phyloP scores from a whole-genome alignment of 1,140 invertebrate species.

The Sycobia sp. region DNA sequence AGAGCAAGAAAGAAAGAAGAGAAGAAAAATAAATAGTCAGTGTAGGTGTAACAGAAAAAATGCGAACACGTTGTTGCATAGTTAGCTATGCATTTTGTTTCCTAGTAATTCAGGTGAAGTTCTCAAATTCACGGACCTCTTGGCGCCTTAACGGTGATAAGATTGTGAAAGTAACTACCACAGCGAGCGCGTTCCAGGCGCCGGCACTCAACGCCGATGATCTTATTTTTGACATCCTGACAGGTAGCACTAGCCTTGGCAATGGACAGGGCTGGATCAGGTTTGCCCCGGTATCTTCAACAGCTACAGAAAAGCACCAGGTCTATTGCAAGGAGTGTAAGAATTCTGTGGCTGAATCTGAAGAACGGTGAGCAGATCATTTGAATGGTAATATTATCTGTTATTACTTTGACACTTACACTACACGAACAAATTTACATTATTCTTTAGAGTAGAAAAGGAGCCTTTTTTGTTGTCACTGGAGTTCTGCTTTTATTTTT shows the following conservation, averaged over 20 bases:
- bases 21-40: too few relatives aligned
- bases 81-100: constrained; percentile 52
- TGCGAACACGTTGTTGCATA: constrained; percentile 45
- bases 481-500: too few relatives aligned
- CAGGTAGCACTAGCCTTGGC: constrained; percentile 41
- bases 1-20: too few relatives aligned
- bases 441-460: too few relatives aligned
- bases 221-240: constrained; percentile 54
- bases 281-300: constrained; percentile 47
- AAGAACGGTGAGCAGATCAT: constrained; percentile 49
- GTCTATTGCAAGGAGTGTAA: constrained; percentile 55
- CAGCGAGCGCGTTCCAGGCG: constrained; percentile 41
- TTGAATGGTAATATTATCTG: constrained; percentile 18
- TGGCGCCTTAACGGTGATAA: constrained; percentile 56
- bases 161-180: constrained; percentile 43
- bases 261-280: constrained; percentile 56
- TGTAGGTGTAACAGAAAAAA: constrained; percentile 26
- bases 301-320: constrained; percentile 49
- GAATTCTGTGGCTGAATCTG: constrained; percentile 43
- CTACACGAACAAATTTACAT: too few relatives aligned
- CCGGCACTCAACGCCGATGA: constrained; percentile 47
- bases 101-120: constrained; percentile 51
- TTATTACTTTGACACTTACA: not conserved
- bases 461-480: too few relatives aligned
- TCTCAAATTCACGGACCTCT: constrained; percentile 56